Evolutionary conservation across 2,888 invertebrate genomes (phyloP), one percentile per base, ranked within the genome.

Genomic region (Athalia cordata): DNA sequence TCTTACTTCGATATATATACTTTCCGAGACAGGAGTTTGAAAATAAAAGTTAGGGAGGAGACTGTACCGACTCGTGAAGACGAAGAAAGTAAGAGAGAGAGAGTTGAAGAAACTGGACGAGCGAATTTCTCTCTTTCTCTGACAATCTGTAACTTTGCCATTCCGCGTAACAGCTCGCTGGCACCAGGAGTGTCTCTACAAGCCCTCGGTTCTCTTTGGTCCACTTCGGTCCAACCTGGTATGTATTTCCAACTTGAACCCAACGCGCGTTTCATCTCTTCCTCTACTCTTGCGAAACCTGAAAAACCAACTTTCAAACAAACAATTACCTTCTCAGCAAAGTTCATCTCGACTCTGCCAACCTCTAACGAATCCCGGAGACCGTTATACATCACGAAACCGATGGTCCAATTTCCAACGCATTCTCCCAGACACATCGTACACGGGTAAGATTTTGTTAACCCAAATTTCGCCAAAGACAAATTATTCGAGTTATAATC

Each of bases 141-240:
- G 81, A 83, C 85, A 85, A 86, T 86, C 85, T 83, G 82, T 86
- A 86, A 86, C 86, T 86, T 85, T 80, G 83, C 84, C 83, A 86
- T 85, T 82, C 83, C 83, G 81, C 83, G 85, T 83, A 86, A 86
- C 85, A 86, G 83, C 85, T 80, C 79, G 81, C 80, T 81, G 80
- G 81, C 81, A 80, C 80, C 81, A 79, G 78, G 79, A 79, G 77
- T 64, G 77, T 77, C 72, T 76, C 77, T 59, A 76, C 72, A 79
- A n/a, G 62, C 50, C 62, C 80, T 80, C 78, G 45, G 59, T 72
- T 59, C 57, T 72, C 43, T 13, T 59, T 72, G 59, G 72, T 59
- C 72, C 72, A 72, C 59, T 59, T 15, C n/a, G n/a, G 59, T 59
- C 45, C 47, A 45, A 45, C 57, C 43, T 55, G 11, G 52, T 72